These are phyloP conservation scores for Brachystomella parvula DNA, from an alignment of 1,140 invertebrate genomes.

Conservation along the genomic window DNA sequence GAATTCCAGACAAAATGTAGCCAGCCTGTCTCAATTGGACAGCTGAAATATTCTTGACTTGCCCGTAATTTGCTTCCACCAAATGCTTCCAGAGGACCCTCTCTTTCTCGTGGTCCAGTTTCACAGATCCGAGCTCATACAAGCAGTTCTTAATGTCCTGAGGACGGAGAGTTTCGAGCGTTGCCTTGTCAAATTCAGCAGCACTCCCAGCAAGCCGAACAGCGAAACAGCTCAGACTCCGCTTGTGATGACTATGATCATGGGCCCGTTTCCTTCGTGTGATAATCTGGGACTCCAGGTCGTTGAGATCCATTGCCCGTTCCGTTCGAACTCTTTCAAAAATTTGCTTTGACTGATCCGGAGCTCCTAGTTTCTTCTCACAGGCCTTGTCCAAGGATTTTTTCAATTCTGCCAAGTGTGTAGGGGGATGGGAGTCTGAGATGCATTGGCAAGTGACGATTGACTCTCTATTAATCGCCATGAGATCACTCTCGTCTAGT, in stretches of 20 bases:
- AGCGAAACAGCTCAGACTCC: conserved; percentile 20
- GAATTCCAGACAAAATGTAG: conserved; percentile 30
- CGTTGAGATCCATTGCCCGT: conserved; percentile 27
- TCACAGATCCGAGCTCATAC: conserved; percentile 32
- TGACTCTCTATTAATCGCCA: conserved; percentile 17
- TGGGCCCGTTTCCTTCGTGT: neutral
- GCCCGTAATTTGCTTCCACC: neutral
- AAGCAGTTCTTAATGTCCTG: conserved; percentile 28
- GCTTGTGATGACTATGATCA: neutral
- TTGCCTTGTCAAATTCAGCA: conserved; percentile 17
- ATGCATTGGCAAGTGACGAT: conserved; percentile 28
- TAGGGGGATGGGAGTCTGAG: conserved; percentile 28
- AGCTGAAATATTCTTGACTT: conserved; percentile 12
- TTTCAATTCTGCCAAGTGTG: conserved; percentile 33
- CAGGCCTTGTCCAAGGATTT: conserved; percentile 29
- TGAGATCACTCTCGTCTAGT: conserved; percentile 27
- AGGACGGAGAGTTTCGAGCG: conserved; percentile 19
- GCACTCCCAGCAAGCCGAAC: conserved; percentile 30
- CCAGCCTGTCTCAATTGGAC: conserved; percentile 17
- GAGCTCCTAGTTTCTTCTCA: conserved; percentile 20
- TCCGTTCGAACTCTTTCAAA: conserved; percentile 29
- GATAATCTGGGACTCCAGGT: conserved; percentile 34
- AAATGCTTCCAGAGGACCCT: conserved; percentile 31
- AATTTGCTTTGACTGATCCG: neutral
- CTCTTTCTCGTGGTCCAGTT: conserved; percentile 18